phyloP scores from a whole-genome alignment of 2,888 invertebrate genomes.

The Pharmacophagus antenor region DNA sequence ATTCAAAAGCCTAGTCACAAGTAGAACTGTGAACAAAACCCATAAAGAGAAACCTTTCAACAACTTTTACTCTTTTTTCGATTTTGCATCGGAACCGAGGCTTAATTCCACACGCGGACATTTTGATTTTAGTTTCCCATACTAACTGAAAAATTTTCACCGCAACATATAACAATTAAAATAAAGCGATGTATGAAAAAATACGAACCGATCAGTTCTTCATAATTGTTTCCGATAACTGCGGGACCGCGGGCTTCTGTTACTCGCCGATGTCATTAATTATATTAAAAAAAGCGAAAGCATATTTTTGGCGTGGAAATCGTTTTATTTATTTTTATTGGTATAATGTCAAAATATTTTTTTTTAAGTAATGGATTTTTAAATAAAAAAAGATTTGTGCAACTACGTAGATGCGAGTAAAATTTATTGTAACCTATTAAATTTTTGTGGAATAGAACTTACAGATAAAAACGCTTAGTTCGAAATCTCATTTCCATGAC shows the following conservation, averaged over 20 bases:
- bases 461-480: too few species aligned
- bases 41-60: neutral
- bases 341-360: neutral
- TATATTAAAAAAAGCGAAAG: conserved; percentile 15
- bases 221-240: conserved; percentile 17
- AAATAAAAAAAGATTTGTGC: too few species aligned
- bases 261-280: conserved; percentile 5
- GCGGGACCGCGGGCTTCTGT: neutral
- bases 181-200: conserved; percentile 4
- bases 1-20: conserved; percentile 6
- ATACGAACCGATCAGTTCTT: conserved; percentile 10
- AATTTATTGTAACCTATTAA: too few species aligned
- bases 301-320: neutral
- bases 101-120: neutral
- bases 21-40: conserved; percentile 1
- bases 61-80: neutral
- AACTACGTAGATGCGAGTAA: too few species aligned
- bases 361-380: neutral
- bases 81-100: neutral
- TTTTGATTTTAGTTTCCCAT: too few species aligned
- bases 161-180: neutral
- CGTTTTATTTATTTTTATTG: neutral
- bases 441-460: too few species aligned
- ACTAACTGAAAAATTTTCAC: neutral
- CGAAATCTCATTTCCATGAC: too few species aligned